Conservation (phyloP, 2,888 invertebrate species). For the Stramonita haemastoma region DNA sequence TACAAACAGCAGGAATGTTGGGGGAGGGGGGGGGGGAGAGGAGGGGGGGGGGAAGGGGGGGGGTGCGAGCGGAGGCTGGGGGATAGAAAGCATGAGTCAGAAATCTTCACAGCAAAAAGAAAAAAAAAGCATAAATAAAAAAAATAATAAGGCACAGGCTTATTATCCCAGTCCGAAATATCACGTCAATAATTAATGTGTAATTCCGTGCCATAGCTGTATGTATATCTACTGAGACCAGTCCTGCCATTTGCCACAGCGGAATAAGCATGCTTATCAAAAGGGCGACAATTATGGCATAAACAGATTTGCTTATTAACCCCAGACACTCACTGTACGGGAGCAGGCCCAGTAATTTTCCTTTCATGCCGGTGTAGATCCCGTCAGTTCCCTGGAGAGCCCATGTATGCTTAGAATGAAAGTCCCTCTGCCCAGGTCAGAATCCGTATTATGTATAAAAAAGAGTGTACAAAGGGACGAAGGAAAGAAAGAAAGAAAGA, state of each 20-base stretch:
- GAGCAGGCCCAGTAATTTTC: neutral
- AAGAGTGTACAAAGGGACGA: neutral
- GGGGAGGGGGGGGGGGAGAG: neutral
- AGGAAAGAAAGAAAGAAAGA: neutral
- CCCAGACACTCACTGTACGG: neutral
- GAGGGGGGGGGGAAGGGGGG: neutral
- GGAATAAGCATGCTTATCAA: neutral
- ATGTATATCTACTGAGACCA: neutral
- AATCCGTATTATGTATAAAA: too few species aligned
- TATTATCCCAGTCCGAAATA: neutral
- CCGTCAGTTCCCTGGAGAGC: neutral
- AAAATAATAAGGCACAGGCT: too few species aligned
- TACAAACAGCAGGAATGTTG: too few species aligned
- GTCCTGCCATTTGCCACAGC: neutral
- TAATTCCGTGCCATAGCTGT: neutral
- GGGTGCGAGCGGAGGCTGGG: too few species aligned
- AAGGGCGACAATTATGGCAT: conserved; percentile 2
- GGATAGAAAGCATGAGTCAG: neutral
- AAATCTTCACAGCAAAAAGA: neutral
- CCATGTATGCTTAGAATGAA: neutral
- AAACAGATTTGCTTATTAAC: conserved; percentile 13
- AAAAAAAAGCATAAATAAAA: too few species aligned
- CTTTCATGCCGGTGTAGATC: neutral
- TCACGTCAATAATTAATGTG: neutral
- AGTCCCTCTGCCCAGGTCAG: too few species aligned